Evolutionary conservation across 2,888 invertebrate genomes (phyloP).

Genomic region (Caenorhabditis sp.): DNA sequence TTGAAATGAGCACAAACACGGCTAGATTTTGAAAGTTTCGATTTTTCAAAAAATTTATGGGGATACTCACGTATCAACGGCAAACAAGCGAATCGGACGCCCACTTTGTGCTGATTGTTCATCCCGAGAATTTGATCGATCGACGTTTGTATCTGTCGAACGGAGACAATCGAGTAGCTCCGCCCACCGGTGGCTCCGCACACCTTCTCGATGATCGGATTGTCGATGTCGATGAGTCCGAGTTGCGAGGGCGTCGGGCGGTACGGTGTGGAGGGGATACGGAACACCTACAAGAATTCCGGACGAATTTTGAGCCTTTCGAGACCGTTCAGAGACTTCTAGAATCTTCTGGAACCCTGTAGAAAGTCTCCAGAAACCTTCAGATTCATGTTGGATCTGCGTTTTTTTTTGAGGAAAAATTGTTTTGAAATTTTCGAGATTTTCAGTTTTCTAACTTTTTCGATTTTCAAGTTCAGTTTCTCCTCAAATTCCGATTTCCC

Average conservation of each 20-base stretch:
- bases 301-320: neutral
- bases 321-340: too few relatives aligned
- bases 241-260: slow-evolving; percentile 46
- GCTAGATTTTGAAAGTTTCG: too few relatives aligned
- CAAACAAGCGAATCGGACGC: slow-evolving; percentile 66
- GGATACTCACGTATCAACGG: slow-evolving; percentile 53
- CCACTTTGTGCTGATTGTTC: slow-evolving; percentile 46
- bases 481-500: neutral
- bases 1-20: too few relatives aligned
- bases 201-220: slow-evolving; percentile 96
- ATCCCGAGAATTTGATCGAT: slow-evolving; percentile 56
- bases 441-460: neutral
- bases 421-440: neutral
- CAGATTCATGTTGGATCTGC: too few relatives aligned
- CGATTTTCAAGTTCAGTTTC: slow-evolving; percentile 1
- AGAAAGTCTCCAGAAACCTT: too few relatives aligned
- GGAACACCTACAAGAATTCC: slow-evolving; percentile 59
- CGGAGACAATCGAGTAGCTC: slow-evolving; percentile 60
- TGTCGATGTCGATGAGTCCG: slow-evolving; percentile 86
- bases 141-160: slow-evolving; percentile 59
- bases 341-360: too few relatives aligned
- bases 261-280: slow-evolving; percentile 65
- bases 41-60: neutral
- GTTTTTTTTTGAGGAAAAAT: too few relatives aligned
- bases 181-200: slow-evolving; percentile 94